These are phyloP conservation scores for Betta splendens DNA, from an alignment of 2,797 vertebrate genomes.

Conservation along the genomic window DNA sequence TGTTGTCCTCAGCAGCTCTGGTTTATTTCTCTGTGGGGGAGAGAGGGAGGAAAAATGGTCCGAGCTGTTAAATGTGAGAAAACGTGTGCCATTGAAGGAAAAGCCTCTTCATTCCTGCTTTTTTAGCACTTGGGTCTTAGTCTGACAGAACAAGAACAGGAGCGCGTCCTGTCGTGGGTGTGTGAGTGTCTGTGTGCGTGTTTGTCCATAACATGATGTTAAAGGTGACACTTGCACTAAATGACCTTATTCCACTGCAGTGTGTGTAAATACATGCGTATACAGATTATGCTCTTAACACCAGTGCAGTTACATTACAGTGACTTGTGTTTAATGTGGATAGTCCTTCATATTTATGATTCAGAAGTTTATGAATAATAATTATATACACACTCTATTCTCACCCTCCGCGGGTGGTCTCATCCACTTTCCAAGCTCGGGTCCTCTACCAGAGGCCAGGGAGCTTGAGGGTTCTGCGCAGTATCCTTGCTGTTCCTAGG, in stretches of 20 bases:
- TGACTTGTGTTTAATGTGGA: slow-evolving; percentile 78
- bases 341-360: slow-evolving; percentile 88
- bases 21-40: slow-evolving; percentile 25
- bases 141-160: slow-evolving; percentile 15
- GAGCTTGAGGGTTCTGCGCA: no score
- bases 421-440: no score
- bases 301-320: slow-evolving; percentile 71
- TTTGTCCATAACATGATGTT: slow-evolving; percentile 21
- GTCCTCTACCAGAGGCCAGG: no score
- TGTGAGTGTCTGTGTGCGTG: slow-evolving; percentile 1
- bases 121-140: slow-evolving; percentile 36
- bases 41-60: slow-evolving; percentile 5
- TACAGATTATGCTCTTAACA: slow-evolving; percentile 3
- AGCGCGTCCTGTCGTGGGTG: slow-evolving; percentile 12
- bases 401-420: no score
- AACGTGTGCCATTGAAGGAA: slow-evolving; percentile 26
- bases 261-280: not conserved
- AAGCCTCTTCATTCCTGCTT: slow-evolving; percentile 24
- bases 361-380: slow-evolving; percentile 82
- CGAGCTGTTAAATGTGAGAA: slow-evolving; percentile 12
- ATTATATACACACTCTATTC: no score
- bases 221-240: slow-evolving; percentile 7
- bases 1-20: slow-evolving; percentile 31
- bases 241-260: slow-evolving; percentile 33
- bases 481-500: no score